These are phyloP conservation scores for Leucoma salicis DNA, from an alignment of 2,888 invertebrate species.

Conservation along the genomic window DNA sequence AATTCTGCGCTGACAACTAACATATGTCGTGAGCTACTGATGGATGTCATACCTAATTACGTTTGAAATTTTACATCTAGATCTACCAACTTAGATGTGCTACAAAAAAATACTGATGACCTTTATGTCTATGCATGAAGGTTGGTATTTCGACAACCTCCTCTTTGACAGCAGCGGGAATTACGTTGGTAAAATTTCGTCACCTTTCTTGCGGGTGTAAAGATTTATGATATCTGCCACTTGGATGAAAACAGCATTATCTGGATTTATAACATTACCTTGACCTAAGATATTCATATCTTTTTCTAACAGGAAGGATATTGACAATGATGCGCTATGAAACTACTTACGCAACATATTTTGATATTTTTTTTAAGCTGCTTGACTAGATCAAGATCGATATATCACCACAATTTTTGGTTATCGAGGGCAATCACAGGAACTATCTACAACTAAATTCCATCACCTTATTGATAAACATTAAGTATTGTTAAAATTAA, in stretches of 20 bases:
- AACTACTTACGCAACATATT: no score
- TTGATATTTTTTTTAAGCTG: no score
- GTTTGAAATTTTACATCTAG: conserved; percentile 42
- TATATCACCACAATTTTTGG: no score
- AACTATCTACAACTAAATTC: no score
- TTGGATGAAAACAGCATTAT: conserved; percentile 22
- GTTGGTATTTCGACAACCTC: conserved; percentile 5
- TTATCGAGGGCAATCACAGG: no score
- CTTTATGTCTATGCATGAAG: not conserved
- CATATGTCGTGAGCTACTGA: conserved; percentile 52
- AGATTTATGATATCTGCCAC: conserved; percentile 34
- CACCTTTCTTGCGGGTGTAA: conserved; percentile 15
- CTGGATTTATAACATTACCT: conserved; percentile 14
- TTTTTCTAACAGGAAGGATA: no score
- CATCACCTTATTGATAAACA: no score
- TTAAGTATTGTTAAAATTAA: no score
- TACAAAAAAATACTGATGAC: not conserved
- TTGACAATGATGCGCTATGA: no score
- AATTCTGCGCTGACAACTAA: conserved; percentile 42
- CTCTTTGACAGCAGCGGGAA: not conserved
- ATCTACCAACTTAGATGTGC: conserved; percentile 13
- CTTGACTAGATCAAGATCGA: no score
- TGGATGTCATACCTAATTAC: conserved; percentile 62
- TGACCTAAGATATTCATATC: conserved; percentile 8
- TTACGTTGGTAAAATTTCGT: conserved; percentile 21